A percentile compares a stretch with the other conserved stretches of the same genome.
phyloP scores from a whole-genome alignment of 2,797 vertebrate species.

The Delichon dasypus region DNA sequence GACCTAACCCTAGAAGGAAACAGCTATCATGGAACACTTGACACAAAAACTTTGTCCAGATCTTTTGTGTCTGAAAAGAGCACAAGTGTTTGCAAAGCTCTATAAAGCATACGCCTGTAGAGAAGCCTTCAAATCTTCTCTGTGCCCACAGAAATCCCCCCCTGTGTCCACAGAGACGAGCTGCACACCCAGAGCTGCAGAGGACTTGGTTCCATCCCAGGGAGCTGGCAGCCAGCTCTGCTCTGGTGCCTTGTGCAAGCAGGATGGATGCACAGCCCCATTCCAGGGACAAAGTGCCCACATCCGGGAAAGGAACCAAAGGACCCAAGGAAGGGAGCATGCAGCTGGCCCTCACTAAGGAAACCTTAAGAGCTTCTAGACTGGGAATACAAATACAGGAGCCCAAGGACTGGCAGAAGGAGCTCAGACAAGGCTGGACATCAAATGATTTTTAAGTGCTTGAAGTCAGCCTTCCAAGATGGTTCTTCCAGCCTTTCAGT shows the following conservation, averaged over 20 bases:
- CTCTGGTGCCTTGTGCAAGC: background rate
- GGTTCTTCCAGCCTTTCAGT: background rate
- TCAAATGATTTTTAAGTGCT: background rate
- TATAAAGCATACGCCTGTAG: background rate
- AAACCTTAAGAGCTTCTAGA: background rate
- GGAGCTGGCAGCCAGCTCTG: background rate
- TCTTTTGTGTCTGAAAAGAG: background rate
- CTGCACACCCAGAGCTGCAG: background rate
- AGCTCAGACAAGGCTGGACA: background rate
- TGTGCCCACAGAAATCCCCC: background rate
- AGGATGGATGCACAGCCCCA: background rate
- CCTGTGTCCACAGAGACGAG: background rate
- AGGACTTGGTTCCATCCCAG: fast-evolving
- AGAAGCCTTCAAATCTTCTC: background rate
- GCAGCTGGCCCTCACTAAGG: background rate
- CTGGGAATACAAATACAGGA: background rate
- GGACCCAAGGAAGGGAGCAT: background rate
- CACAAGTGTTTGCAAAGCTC: background rate
- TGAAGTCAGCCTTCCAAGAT: background rate
- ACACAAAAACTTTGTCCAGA: background rate
- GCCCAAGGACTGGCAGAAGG: background rate
- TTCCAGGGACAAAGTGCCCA: background rate
- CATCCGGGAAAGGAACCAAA: background rate
- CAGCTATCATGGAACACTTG: background rate
- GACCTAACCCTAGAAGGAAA: background rate